Evolutionary conservation across 2,888 invertebrate genomes (phyloP).

Genomic region (Onthophagus sagittarius): DNA sequence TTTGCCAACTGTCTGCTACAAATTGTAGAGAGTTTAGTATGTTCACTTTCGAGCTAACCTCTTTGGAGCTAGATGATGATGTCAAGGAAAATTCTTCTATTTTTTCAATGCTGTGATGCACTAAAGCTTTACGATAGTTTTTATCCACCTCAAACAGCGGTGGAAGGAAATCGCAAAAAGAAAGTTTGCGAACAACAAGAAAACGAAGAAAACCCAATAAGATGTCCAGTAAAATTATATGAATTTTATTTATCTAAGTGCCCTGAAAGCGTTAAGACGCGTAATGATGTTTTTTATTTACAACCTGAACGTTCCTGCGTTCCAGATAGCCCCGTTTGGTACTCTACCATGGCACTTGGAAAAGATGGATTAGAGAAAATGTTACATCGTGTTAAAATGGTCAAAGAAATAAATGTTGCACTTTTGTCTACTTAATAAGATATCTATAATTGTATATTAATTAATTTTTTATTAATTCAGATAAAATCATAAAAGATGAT

Average conservation of each 20-base stretch:
- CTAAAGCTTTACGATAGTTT: too few species aligned
- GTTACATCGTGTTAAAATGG: slow-evolving; percentile 90
- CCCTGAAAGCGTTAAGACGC: slow-evolving; percentile 88
- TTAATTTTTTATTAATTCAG: too few species aligned
- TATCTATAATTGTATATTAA: background rate
- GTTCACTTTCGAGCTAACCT: too few species aligned
- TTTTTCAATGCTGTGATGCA: too few species aligned
- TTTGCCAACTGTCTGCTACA: too few species aligned
- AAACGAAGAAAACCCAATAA: slow-evolving; percentile 85
- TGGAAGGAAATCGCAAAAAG: slow-evolving; percentile 39
- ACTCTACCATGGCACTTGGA: slow-evolving; percentile 81
- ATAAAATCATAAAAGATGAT: too few species aligned
- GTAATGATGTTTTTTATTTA: slow-evolving; percentile 91
- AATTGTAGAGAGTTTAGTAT: too few species aligned
- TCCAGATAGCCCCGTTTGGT: slow-evolving; percentile 96
- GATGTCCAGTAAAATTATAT: slow-evolving; percentile 93
- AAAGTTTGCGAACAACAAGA: slow-evolving; percentile 86
- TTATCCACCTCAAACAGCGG: slow-evolving; percentile 81
- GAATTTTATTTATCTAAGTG: slow-evolving; percentile 97
- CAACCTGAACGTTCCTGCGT: slow-evolving; percentile 91
- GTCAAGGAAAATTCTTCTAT: too few species aligned
- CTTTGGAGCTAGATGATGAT: too few species aligned
- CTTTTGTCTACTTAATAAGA: slow-evolving; percentile 66
- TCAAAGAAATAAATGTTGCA: slow-evolving; percentile 85
- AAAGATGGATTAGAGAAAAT: slow-evolving; percentile 82